Conservation (phyloP, 1,140 invertebrate genomes). For the Drosophila micromelanica region DNA sequence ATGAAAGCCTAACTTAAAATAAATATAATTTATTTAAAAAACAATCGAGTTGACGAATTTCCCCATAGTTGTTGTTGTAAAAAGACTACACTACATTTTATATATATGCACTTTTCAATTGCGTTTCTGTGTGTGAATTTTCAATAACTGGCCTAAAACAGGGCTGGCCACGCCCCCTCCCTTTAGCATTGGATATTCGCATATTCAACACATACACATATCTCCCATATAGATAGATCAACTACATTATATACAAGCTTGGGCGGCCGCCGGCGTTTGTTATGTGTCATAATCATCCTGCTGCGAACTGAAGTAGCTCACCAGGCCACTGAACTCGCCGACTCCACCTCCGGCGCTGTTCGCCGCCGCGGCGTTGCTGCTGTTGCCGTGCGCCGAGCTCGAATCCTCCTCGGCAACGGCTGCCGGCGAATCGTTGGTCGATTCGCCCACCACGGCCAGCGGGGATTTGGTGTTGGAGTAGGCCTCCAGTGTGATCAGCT, state of each 20-base stretch:
- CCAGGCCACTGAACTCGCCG: slow-evolving; percentile 91
- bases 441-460: slow-evolving; percentile 48
- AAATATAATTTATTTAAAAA: slow-evolving; percentile 38
- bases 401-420: slow-evolving; percentile 66
- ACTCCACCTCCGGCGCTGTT: slow-evolving; percentile 42
- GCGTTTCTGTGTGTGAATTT: slow-evolving; percentile 43
- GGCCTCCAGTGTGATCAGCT: slow-evolving; percentile 73
- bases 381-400: slow-evolving; percentile 64
- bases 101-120: slow-evolving; percentile 53
- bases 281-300: slow-evolving; percentile 86
- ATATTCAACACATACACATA: slow-evolving; percentile 25
- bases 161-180: slow-evolving; percentile 19
- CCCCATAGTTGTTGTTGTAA: neutral
- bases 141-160: slow-evolving; percentile 62
- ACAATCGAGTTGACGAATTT: slow-evolving; percentile 13
- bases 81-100: slow-evolving; percentile 3
- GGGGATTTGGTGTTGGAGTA: slow-evolving; percentile 73
- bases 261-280: slow-evolving; percentile 66
- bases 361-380: slow-evolving; percentile 30
- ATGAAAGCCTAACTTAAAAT: slow-evolving; percentile 34
- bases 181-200: slow-evolving; percentile 18
- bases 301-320: slow-evolving; percentile 93
- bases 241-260: slow-evolving; percentile 59
- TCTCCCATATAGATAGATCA: slow-evolving; percentile 40
- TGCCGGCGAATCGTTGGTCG: slow-evolving; percentile 50